Base-by-base conservation (phyloP, 1,140 invertebrate genomes). In the Paracyclopina nana region DNA sequence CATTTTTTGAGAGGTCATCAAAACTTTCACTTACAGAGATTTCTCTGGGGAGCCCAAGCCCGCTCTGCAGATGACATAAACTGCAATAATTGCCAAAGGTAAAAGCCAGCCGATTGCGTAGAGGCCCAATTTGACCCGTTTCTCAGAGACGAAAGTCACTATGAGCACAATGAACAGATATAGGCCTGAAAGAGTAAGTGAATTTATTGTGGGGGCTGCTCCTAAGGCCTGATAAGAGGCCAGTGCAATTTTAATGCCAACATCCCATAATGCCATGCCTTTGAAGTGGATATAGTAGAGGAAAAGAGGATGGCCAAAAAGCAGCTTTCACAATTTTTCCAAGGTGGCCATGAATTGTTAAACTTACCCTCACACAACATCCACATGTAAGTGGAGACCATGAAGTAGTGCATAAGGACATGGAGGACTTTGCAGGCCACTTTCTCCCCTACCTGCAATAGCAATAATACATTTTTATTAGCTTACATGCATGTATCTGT, bases 281-380 rank as follows among this genome's bases (percentile, higher is more conserved):
- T 31, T 9, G 29, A n/a, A n/a, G n/a, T n/a, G n/a, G n/a, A n/a
- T n/a, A n/a, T n/a, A n/a, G n/a, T n/a, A n/a, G n/a, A n/a, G n/a
- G n/a, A n/a, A n/a, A n/a, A n/a, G n/a, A n/a, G n/a, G n/a, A n/a
- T n/a, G n/a, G n/a, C n/a, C n/a, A n/a, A 14, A 14, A 31, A 31
- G 29, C 9, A 31, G 9, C 29, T 9, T 9, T 14, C 29, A 31
- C 29, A 9, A 9, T 9, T 31, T 8, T 31, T 31, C 14, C 29
- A 31, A 31, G 29, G 8, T 31, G 8, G 29, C 8, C 8, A 9
- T 31, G 8, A 31, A 31, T 9, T 8, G 14, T 31, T 31, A 9
- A 14, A 31, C 34, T 4, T 4, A 38, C 50, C 50, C 41, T 52
- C 50, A 45, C 50, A 50, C 4, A 52, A 27, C 50, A 52, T 52